A percentile compares a stretch with the other conserved stretches of the same genome.
phyloP scores from a whole-genome alignment of 2,797 vertebrate species.

The Channallabes apus region DNA sequence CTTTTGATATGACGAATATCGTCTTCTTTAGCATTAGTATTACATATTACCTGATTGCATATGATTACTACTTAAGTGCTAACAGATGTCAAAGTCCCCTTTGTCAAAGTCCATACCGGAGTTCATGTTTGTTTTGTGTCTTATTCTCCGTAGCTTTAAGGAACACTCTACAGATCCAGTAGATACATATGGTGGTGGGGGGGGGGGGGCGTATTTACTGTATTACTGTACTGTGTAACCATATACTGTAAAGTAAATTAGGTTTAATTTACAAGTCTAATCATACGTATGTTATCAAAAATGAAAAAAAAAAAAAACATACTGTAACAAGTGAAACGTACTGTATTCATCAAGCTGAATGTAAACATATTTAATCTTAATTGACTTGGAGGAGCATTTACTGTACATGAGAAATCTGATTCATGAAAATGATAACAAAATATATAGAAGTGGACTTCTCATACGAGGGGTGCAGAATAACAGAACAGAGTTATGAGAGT shows the following conservation, averaged over 20 bases:
- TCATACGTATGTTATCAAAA: neutral
- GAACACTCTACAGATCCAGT: neutral
- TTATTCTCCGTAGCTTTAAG: neutral
- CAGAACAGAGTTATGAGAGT: too few relatives aligned
- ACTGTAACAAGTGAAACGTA: neutral
- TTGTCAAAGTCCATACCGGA: neutral
- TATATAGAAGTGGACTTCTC: neutral
- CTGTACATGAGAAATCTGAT: neutral
- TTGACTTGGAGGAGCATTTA: neutral
- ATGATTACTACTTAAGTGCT: too few relatives aligned
- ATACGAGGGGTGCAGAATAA: neutral
- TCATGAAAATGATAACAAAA: neutral
- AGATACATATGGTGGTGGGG: neutral
- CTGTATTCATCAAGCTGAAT: neutral
- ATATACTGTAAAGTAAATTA: neutral
- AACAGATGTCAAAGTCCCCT: neutral
- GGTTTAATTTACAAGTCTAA: neutral
- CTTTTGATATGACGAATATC: neutral
- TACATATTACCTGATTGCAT: neutral
- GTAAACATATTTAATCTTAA: neutral
- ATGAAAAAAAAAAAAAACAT: neutral
- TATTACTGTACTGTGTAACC: too few relatives aligned
- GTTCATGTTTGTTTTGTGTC: neutral
- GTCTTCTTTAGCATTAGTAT: too few relatives aligned
- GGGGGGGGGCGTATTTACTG: neutral